These are phyloP conservation scores for Denticeps clupeoides DNA, from an alignment of 2,797 vertebrate species.

Conservation along the genomic window DNA sequence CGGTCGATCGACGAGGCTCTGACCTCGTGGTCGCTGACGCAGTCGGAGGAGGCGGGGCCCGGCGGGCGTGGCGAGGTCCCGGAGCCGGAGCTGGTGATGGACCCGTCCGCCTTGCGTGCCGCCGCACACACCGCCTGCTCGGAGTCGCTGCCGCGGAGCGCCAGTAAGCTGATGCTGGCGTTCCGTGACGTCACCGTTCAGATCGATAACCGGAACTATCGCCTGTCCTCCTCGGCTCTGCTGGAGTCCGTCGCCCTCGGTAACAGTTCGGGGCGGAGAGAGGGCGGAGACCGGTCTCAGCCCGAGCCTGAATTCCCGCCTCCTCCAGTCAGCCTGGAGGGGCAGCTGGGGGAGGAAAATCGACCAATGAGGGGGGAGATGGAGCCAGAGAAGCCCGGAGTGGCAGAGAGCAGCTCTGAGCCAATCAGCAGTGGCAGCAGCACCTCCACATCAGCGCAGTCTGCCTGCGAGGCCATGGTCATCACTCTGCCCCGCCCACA, in stretches of 20 bases:
- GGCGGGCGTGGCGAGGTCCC: conserved; percentile 39
- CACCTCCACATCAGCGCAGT: conserved; percentile 72
- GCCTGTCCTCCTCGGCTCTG: conserved; percentile 77
- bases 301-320: conserved; percentile 55
- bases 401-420: conserved; percentile 61
- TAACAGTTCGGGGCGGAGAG: conserved; percentile 51
- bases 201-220: conserved; percentile 94
- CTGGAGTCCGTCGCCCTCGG: conserved; percentile 84
- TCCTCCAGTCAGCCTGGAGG: conserved; percentile 50
- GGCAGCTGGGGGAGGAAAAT: conserved; percentile 37
- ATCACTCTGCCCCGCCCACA: conserved; percentile 89
- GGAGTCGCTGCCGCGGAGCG: conserved; percentile 69
- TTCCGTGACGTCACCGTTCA: conserved; percentile 95
- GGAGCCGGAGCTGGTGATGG: conserved; percentile 44
- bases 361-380: neutral
- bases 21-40: conserved; percentile 86
- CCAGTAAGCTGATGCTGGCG: conserved; percentile 95
- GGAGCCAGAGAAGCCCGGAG: conserved; percentile 32
- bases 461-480: conserved; percentile 85
- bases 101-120: conserved; percentile 53
- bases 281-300: conserved; percentile 13
- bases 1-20: conserved; percentile 96
- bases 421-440: conserved; percentile 78
- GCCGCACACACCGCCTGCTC: conserved; percentile 56
- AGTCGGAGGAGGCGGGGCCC: conserved; percentile 53